Evolutionary conservation across 2,797 vertebrate species (phyloP).

Genomic region (Peromyscus attwateri): DNA sequence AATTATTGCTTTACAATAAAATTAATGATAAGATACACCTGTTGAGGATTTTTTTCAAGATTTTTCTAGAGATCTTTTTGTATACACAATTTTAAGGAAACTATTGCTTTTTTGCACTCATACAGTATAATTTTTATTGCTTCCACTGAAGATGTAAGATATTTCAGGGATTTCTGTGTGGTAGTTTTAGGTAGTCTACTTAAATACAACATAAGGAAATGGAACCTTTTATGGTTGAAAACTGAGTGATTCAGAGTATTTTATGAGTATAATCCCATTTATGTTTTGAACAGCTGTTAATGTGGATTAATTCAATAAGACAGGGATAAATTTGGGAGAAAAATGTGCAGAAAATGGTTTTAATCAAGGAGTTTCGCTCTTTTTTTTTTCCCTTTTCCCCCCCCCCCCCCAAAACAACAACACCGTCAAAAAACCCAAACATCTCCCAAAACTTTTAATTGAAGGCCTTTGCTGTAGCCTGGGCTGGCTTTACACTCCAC

Average conservation of each 20-base stretch:
- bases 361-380: background rate
- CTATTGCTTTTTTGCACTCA: background rate
- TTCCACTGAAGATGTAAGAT: constrained; percentile 30
- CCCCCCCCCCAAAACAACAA: too few species aligned
- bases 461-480: background rate
- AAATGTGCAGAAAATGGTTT: constrained; percentile 17
- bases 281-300: constrained; percentile 51
- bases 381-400: too few species aligned
- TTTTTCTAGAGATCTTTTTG: constrained; percentile 58
- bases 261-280: constrained; percentile 48
- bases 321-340: constrained; percentile 50
- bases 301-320: constrained; percentile 38
- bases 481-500: background rate
- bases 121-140: constrained; percentile 1
- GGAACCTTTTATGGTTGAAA: constrained; percentile 64
- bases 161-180: constrained; percentile 43
- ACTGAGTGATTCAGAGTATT: constrained; percentile 54
- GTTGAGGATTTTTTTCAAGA: constrained; percentile 35
- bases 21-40: constrained; percentile 51
- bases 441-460: background rate
- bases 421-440: background rate
- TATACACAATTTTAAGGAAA: constrained; percentile 34
- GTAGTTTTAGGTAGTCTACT: constrained; percentile 46
- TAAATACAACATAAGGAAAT: constrained; percentile 61
- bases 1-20: constrained; percentile 51